Evolutionary conservation across 1,140 invertebrate genomes (phyloP), one percentile per base, ranked within the genome.

Genomic region (Chironomus tepperi): DNA sequence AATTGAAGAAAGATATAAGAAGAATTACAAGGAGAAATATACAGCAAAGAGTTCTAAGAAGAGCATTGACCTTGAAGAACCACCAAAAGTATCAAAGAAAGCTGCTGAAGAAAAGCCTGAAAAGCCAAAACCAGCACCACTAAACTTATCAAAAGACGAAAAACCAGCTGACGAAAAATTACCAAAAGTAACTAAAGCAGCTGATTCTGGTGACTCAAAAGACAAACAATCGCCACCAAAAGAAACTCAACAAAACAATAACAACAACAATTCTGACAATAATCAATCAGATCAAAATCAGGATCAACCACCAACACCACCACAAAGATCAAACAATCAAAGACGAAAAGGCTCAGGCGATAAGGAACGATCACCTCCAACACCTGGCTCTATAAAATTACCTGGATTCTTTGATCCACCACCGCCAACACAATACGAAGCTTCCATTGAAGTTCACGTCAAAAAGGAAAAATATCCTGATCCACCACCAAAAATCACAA

Each of bases 351-450:
- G 9, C n/a, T 15, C n/a, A 19, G n/a, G n/a, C 7, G 19, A 70
- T 21, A 6, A 18, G 10, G 43, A 75, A 73, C 73, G 5, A 43
- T 42, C 43, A 21, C 67, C 67, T 10, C 70, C 70, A 19, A 8
- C 10, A 72, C 34, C 74, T 34, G 65, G 65, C 6, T 70, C 65
- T 8, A 70, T 70, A 19, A 75, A 75, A 73, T 42, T 82, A 80
- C 81, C 81, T 73, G 81, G 81, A 77, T 82, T 82, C 67, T 81
- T 82, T 75, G 78, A 81, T 79, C 81, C 81, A 76, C 78, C 82
- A 75, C 81, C 81, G 76, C 77, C 77, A 75, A 78, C 82, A 73
- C 77, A 80, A 74, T 82, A 82, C 74, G 81, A 82, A 76, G 81
- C 79, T 57, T 79, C 79, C 74, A 78, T 82, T 73, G 81, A 82